Evolutionary conservation across 2,113 vertebrate species (phyloP).

Genomic region (Micronisus gabar): DNA sequence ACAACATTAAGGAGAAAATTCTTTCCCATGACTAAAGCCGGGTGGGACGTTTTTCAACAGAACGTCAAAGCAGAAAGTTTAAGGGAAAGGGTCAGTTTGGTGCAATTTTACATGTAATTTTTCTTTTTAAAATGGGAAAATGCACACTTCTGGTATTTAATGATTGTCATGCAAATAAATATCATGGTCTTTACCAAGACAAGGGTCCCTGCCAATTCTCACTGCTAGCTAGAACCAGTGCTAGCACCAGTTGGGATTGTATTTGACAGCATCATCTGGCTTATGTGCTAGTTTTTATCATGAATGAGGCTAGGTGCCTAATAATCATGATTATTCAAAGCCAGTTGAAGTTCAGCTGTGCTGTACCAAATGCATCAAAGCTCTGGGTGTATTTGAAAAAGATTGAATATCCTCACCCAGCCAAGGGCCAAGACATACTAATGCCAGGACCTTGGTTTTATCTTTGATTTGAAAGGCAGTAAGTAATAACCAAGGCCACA

Average conservation of each 20-base stretch:
- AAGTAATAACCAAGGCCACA: background rate
- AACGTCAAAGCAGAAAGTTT: background rate
- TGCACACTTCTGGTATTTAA: background rate
- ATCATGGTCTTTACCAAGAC: background rate
- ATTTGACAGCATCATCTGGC: background rate
- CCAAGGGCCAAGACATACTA: background rate
- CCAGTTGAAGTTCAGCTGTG: background rate
- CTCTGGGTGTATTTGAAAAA: background rate
- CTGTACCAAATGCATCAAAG: background rate
- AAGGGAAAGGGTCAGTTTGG: background rate
- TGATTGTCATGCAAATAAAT: background rate
- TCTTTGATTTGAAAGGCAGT: background rate
- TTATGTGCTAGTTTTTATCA: background rate
- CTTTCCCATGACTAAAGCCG: conserved; percentile 41
- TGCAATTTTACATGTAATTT: background rate
- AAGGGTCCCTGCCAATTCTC: background rate
- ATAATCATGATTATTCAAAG: background rate
- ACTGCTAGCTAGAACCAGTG: background rate
- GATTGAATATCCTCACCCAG: background rate
- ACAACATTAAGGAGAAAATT: conserved; percentile 48
- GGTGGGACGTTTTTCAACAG: background rate
- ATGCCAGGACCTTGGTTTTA: background rate
- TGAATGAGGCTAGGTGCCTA: background rate
- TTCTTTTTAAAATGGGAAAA: background rate
- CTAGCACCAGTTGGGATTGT: background rate